Percentiles rank a stretch among this genome's conserved stretches.
Conservation (phyloP, 1,140 invertebrate species). For the Solen grandis region DNA sequence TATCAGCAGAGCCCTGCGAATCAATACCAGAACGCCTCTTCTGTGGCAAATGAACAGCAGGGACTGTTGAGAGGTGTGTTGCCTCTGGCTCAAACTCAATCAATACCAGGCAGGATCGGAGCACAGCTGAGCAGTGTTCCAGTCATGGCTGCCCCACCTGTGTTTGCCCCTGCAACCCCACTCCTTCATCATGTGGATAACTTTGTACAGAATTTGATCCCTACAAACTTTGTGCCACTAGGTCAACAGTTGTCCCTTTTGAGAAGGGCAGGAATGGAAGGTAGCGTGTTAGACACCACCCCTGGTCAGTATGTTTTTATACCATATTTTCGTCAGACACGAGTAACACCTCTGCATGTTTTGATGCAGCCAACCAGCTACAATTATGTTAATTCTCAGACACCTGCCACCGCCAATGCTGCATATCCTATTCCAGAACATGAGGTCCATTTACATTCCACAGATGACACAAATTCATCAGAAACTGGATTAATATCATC, state of each 20-base stretch:
- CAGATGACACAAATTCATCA: too few species aligned
- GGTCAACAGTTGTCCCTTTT: constrained; percentile 38
- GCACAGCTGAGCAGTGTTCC: constrained; percentile 11
- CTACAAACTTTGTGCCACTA: constrained; percentile 48
- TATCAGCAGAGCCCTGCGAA: too few species aligned
- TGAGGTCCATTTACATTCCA: too few species aligned
- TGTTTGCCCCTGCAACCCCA: constrained; percentile 13
- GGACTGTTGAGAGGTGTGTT: constrained; percentile 34
- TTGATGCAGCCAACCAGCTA: constrained; percentile 15
- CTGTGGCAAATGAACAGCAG: too few species aligned
- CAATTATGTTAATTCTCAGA: constrained; percentile 9
- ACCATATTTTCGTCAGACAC: constrained; percentile 31
- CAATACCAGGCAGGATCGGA: constrained; percentile 40
- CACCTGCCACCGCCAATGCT: too few species aligned
- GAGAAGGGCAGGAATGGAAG: constrained; percentile 35
- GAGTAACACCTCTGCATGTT: neutral
- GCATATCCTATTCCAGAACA: too few species aligned
- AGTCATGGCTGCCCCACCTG: too few species aligned
- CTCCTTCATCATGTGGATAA: constrained; percentile 19
- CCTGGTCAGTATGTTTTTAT: constrained; percentile 53
- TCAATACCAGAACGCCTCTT: constrained; percentile 23
- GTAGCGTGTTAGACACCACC: constrained; percentile 29
- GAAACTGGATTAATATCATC: too few species aligned
- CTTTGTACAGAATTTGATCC: constrained; percentile 37
- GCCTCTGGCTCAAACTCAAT: constrained; percentile 11